A percentile compares a stretch with the other conserved stretches of the same genome.
These are phyloP conservation scores for Epinephelus malabaricus DNA, from an alignment of 2,797 vertebrate genomes.

Conservation along the genomic window DNA sequence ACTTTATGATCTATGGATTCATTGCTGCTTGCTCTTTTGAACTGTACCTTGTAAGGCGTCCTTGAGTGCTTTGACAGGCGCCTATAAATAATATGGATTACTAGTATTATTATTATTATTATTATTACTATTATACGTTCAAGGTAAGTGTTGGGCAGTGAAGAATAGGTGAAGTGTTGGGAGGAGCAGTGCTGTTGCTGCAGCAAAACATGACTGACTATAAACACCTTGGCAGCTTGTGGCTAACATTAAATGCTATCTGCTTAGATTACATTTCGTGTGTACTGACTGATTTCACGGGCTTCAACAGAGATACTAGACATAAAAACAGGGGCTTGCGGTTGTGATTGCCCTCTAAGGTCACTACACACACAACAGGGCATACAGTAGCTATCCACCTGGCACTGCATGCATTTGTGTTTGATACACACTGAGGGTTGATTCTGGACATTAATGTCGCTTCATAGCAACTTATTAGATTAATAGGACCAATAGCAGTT, in stretches of 20 bases:
- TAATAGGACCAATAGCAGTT: not conserved
- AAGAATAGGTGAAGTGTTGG: not conserved
- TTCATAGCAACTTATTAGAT: not conserved
- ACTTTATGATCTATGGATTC: too few species aligned
- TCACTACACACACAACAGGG: constrained; percentile 32
- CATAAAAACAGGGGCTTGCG: not conserved
- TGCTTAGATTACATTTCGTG: constrained; percentile 4
- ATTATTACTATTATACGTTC: too few species aligned
- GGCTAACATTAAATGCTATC: constrained; percentile 16
- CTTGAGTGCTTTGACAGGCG: too few species aligned
- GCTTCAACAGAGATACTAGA: constrained; percentile 1
- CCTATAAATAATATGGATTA: too few species aligned
- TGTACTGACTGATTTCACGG: constrained; percentile 11
- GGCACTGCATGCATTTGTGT: constrained; percentile 9
- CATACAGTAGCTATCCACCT: not conserved
- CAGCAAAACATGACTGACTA: constrained; percentile 47
- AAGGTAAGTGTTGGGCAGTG: not conserved
- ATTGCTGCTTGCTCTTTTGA: too few species aligned
- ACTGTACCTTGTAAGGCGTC: too few species aligned
- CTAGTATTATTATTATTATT: too few species aligned
- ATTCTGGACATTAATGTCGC: not conserved
- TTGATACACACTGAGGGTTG: not conserved
- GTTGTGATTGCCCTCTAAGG: constrained; percentile 32
- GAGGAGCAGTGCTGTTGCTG: constrained; percentile 29
- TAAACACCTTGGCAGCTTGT: constrained; percentile 46